A percentile compares a stretch with the other conserved stretches of the same genome.
Conservation (phyloP, 2,797 vertebrate species). For the Sarcoramphus papa region DNA sequence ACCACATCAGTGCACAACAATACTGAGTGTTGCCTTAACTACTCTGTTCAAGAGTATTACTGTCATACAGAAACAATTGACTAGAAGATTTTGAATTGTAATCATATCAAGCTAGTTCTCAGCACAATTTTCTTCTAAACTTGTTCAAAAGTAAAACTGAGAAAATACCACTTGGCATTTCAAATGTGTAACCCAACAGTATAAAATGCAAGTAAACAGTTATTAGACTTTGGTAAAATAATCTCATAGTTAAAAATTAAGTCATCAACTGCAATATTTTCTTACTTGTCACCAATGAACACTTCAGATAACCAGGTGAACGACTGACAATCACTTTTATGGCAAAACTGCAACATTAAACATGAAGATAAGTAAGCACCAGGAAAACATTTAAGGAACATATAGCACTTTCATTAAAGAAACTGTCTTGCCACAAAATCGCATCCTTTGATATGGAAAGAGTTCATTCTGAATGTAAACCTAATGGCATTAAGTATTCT, state of each 20-base stretch:
- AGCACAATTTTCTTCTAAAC: background rate
- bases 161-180: background rate
- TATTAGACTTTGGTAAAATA: background rate
- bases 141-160: background rate
- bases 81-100: background rate
- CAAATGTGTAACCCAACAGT: background rate
- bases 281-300: constrained; percentile 79
- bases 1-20: too few species aligned
- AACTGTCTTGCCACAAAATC: background rate
- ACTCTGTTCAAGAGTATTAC: background rate
- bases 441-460: background rate
- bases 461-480: background rate
- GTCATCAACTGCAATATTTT: background rate
- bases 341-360: constrained; percentile 74
- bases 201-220: background rate
- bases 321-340: constrained; percentile 80
- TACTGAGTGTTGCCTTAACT: background rate
- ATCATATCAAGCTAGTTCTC: background rate
- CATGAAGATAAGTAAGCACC: background rate
- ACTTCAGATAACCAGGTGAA: constrained; percentile 82
- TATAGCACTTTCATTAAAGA: background rate
- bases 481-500: background rate
- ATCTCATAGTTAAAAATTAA: background rate
- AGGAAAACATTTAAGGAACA: background rate
- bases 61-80: background rate